phyloP scores from a whole-genome alignment of 2,888 invertebrate genomes.

The Antheraea assamensis region DNA sequence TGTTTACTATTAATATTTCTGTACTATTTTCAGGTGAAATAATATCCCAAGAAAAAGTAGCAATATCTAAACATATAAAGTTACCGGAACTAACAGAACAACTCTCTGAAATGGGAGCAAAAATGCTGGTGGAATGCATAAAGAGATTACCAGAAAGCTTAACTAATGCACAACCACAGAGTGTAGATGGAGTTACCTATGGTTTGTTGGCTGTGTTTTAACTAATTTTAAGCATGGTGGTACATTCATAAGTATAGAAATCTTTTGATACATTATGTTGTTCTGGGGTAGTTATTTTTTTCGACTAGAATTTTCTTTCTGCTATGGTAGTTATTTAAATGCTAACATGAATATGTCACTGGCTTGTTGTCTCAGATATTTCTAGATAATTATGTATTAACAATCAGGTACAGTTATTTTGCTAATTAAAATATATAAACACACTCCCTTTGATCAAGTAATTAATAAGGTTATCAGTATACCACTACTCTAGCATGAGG shows the following conservation, averaged over 20 bases:
- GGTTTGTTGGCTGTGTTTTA: conserved; percentile 79
- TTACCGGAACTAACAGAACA: conserved; percentile 85
- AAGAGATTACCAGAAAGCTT: conserved; percentile 83
- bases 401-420: background rate
- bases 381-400: too few relatives aligned
- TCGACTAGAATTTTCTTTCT: too few relatives aligned
- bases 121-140: conserved; percentile 84
- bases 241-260: background rate
- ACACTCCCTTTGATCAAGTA: background rate
- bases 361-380: too few relatives aligned
- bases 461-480: background rate
- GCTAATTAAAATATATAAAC: background rate
- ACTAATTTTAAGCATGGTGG: background rate
- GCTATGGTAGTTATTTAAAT: too few relatives aligned
- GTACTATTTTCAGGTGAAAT: conserved; percentile 77
- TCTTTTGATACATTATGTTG: background rate
- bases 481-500: background rate
- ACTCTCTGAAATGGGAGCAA: conserved; percentile 86
- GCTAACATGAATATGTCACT: too few relatives aligned
- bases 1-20: too few relatives aligned
- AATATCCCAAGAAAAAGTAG: conserved; percentile 80
- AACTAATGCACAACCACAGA: conserved; percentile 82
- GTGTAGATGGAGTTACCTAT: conserved; percentile 83
- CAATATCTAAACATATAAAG: conserved; percentile 81
- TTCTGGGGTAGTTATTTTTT: too few relatives aligned